A percentile compares a stretch with the other conserved stretches of the same genome.
Evolutionary conservation across 2,888 invertebrate genomes (phyloP).

Genomic region (Acrobasis consociella): DNA sequence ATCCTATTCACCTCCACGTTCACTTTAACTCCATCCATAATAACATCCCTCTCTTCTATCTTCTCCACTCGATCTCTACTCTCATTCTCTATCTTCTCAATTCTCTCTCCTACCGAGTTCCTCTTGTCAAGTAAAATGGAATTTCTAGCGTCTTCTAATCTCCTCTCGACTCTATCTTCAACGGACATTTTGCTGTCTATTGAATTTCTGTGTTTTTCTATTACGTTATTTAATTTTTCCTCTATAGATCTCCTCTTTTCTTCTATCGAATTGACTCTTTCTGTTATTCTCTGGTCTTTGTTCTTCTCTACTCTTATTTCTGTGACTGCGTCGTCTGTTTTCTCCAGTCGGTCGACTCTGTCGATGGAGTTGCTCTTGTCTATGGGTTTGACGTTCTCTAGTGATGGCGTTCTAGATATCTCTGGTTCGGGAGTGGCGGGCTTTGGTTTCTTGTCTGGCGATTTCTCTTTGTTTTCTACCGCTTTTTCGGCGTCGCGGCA

Average conservation of each 20-base stretch:
- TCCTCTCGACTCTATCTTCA: slow-evolving; percentile 19
- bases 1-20: slow-evolving; percentile 49
- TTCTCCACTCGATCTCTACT: slow-evolving; percentile 30
- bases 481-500: slow-evolving; percentile 73
- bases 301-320: not conserved
- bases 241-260: not conserved
- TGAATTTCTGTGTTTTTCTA: slow-evolving; percentile 23
- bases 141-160: slow-evolving; percentile 17
- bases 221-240: slow-evolving; percentile 28
- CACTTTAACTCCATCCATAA: slow-evolving; percentile 38
- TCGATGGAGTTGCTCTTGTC: slow-evolving; percentile 34
- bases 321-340: not conserved
- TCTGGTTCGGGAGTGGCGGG: slow-evolving; percentile 32
- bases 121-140: slow-evolving; percentile 1
- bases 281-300: not conserved
- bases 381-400: slow-evolving; percentile 29
- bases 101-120: slow-evolving; percentile 1
- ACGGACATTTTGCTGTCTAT: slow-evolving; percentile 23
- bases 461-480: slow-evolving; percentile 58
- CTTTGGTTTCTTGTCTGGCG: slow-evolving; percentile 49
- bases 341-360: slow-evolving; percentile 37
- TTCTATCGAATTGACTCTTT: slow-evolving; percentile 4
- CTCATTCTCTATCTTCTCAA: slow-evolving; percentile 6
- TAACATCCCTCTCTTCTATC: slow-evolving; percentile 3
- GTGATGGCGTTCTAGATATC: not conserved